phyloP scores from a whole-genome alignment of 2,113 vertebrate species.

The Psittacula cyanocephala region DNA sequence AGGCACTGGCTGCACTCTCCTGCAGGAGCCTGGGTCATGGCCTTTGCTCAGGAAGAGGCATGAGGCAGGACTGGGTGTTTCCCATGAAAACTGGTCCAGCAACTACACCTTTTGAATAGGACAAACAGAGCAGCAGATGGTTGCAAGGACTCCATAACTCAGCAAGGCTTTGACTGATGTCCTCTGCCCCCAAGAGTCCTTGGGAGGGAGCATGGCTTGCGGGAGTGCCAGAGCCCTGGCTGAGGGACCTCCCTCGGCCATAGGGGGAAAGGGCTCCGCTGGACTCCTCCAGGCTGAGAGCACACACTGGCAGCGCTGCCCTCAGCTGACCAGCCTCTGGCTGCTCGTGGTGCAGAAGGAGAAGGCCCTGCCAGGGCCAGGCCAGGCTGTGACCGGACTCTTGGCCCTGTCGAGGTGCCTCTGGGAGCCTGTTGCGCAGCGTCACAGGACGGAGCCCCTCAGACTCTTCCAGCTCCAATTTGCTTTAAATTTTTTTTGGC shows the following conservation, averaged over 20 bases:
- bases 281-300: neutral
- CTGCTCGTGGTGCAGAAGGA: neutral
- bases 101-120: neutral
- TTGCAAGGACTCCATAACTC: neutral
- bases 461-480: neutral
- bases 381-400: neutral
- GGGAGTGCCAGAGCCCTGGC: fast-evolving
- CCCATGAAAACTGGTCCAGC: neutral
- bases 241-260: no score
- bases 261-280: neutral
- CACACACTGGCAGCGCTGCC: neutral
- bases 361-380: neutral
- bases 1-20: neutral
- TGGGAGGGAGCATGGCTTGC: neutral
- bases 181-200: neutral
- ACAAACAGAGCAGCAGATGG: neutral
- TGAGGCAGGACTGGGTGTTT: fast-evolving
- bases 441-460: neutral
- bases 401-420: neutral
- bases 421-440: neutral
- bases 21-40: neutral
- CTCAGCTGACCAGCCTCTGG: neutral
- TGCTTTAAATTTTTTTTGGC: neutral
- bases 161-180: no score
- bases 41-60: neutral